Conservation (phyloP, 1,140 invertebrate species). For the Dolichoris vasculosae region DNA sequence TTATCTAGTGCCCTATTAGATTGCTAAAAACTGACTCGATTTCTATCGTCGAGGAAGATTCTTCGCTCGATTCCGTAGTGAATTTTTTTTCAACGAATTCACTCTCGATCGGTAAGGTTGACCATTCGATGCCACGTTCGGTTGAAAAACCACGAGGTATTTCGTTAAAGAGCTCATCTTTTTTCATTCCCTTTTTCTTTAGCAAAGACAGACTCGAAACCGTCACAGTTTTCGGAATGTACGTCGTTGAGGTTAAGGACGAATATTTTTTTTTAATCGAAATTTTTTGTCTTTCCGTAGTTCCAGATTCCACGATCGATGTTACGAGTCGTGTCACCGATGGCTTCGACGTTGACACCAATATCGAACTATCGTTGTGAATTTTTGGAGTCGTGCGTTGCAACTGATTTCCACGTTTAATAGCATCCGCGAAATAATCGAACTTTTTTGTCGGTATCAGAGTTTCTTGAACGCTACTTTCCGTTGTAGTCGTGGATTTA, state of each 20-base stretch:
- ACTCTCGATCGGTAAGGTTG: slow-evolving; percentile 69
- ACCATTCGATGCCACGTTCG: slow-evolving; percentile 64
- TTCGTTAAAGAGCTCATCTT: slow-evolving; percentile 62
- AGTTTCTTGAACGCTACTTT: slow-evolving; percentile 65
- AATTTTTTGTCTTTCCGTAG: slow-evolving; percentile 73
- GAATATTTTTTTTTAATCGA: slow-evolving; percentile 72
- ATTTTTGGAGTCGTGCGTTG: slow-evolving; percentile 59
- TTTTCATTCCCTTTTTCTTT: slow-evolving; percentile 36
- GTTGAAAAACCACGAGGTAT: slow-evolving; percentile 61
- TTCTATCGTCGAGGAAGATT: slow-evolving; percentile 72
- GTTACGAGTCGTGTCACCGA: slow-evolving; percentile 72
- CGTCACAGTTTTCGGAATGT: slow-evolving; percentile 58
- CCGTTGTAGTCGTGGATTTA: slow-evolving; percentile 60
- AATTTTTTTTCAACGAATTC: slow-evolving; percentile 64
- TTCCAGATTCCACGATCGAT: slow-evolving; percentile 72
- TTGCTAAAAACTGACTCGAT: slow-evolving; percentile 73
- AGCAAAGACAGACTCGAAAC: slow-evolving; percentile 2
- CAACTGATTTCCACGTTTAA: slow-evolving; percentile 66
- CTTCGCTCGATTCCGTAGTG: slow-evolving; percentile 66
- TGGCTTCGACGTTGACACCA: slow-evolving; percentile 62
- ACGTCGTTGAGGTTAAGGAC: slow-evolving; percentile 65
- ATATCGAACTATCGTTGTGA: slow-evolving; percentile 47
- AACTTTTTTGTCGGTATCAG: slow-evolving; percentile 70
- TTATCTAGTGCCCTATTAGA: slow-evolving; percentile 58
- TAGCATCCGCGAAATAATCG: slow-evolving; percentile 69